Evolutionary conservation across 2,113 vertebrate genomes (phyloP).

Genomic region (Gymnogyps californianus): DNA sequence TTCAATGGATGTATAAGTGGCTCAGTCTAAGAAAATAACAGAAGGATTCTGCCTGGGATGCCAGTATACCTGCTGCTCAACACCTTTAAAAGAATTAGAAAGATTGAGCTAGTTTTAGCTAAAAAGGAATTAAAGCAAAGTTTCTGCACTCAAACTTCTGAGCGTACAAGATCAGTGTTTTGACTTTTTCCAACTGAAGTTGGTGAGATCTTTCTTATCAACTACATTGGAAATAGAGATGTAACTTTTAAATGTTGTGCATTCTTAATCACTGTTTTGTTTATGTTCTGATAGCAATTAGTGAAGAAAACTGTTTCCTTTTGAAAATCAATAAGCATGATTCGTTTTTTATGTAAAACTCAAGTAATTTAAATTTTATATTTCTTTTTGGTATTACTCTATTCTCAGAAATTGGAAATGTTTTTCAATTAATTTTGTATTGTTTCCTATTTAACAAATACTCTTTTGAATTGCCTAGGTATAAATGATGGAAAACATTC

Average conservation of each 20-base stretch:
- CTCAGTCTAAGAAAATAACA: conserved; percentile 59
- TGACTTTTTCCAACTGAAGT: not conserved
- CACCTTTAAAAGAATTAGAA: not conserved
- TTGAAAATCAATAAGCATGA: not conserved
- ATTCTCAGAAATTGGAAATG: not conserved
- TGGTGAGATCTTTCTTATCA: not conserved
- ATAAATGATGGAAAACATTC: not conserved
- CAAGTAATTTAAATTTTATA: not conserved
- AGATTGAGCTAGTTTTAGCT: not conserved
- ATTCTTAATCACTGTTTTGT: not conserved
- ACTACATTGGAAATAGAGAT: not conserved
- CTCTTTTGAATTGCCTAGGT: not conserved
- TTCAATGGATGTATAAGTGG: conserved; percentile 75
- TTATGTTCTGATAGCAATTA: not conserved
- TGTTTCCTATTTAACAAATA: not conserved
- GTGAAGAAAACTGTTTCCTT: not conserved
- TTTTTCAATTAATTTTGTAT: not conserved
- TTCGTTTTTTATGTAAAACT: not conserved
- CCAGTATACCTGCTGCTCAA: not conserved
- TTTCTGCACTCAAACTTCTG: not conserved
- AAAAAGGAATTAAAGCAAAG: not conserved
- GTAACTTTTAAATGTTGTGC: conserved; percentile 44
- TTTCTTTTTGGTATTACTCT: not conserved
- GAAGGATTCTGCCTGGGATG: conserved; percentile 59
- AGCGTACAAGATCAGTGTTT: not conserved